Evolutionary conservation across 1,140 invertebrate species (phyloP).

Genomic region (Drosophila mojavensis): DNA sequence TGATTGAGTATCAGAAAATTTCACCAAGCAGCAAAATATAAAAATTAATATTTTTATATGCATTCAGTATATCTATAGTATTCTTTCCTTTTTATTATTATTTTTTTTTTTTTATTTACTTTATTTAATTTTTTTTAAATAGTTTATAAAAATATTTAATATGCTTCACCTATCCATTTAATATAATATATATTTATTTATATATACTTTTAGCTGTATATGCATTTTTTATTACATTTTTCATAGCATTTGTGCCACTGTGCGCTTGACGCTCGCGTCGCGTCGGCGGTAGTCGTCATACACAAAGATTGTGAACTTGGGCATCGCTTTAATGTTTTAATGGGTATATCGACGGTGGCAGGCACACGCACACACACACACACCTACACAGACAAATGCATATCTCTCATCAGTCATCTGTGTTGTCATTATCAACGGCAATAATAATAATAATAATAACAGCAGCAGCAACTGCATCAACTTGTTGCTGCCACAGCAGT

Average conservation of each 20-base stretch:
- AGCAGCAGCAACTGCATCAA: constrained; percentile 42
- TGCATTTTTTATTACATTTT: not conserved
- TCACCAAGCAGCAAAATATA: too few relatives aligned
- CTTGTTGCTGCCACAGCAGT: constrained; percentile 50
- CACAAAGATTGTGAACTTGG: constrained; percentile 57
- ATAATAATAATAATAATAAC: constrained; percentile 31
- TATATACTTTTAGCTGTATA: too few relatives aligned
- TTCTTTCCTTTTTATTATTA: too few relatives aligned
- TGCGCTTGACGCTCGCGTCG: constrained; percentile 22
- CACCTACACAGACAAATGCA: constrained; percentile 4
- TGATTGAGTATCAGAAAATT: too few relatives aligned
- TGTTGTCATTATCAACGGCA: constrained; percentile 70
- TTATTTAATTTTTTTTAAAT: too few relatives aligned
- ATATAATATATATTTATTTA: too few relatives aligned
- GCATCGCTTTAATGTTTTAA: constrained; percentile 51
- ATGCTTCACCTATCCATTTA: too few relatives aligned
- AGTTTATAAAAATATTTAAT: too few relatives aligned
- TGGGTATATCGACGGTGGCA: constrained; percentile 57
- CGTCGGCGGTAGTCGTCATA: constrained; percentile 22
- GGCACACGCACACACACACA: constrained; percentile 12
- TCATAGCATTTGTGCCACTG: constrained; percentile 18
- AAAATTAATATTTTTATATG: too few relatives aligned
- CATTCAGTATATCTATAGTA: too few relatives aligned
- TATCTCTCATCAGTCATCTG: constrained; percentile 51
- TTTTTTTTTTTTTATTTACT: too few relatives aligned